Percentiles rank a stretch among this genome's conserved stretches.
Evolutionary conservation across 2,888 invertebrate genomes (phyloP).

Genomic region (Thera britannica): DNA sequence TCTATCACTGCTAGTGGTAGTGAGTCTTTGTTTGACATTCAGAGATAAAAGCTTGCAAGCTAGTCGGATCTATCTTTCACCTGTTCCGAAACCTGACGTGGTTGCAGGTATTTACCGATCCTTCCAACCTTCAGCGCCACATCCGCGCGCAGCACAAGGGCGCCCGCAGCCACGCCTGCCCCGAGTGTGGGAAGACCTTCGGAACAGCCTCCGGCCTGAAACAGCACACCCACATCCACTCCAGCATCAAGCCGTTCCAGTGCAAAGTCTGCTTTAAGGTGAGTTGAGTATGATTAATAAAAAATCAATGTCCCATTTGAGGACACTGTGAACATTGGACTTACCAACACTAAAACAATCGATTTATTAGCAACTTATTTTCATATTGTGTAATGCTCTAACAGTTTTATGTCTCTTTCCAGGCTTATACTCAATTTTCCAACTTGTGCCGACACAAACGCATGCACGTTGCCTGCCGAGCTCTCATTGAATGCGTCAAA

Average conservation of each 20-base stretch:
- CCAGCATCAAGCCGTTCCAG: constrained; percentile 98
- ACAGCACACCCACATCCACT: constrained; percentile 99
- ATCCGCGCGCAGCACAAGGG: constrained; percentile 98
- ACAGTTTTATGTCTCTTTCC: constrained; percentile 54
- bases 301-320: no score
- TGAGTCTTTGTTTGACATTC: background rate
- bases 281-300: constrained; percentile 41
- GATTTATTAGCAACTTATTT: background rate
- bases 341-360: no score
- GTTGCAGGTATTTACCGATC: constrained; percentile 96
- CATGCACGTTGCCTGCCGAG: constrained; percentile 98
- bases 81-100: constrained; percentile 80
- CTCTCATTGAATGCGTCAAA: constrained; percentile 96
- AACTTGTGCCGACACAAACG: constrained; percentile 99
- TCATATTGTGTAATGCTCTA: constrained; percentile 4
- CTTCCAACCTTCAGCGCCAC: constrained; percentile 98
- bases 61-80: constrained; percentile 48
- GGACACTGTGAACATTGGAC: no score
- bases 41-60: constrained; percentile 18
- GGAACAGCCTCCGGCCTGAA: constrained; percentile 98
- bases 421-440: constrained; percentile 99
- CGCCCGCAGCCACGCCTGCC: constrained; percentile 98
- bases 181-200: constrained; percentile 99
- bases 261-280: constrained; percentile 98
- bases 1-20: background rate